Conservation (phyloP, 2,888 invertebrate genomes). For the Lycocerus yunnanus region DNA sequence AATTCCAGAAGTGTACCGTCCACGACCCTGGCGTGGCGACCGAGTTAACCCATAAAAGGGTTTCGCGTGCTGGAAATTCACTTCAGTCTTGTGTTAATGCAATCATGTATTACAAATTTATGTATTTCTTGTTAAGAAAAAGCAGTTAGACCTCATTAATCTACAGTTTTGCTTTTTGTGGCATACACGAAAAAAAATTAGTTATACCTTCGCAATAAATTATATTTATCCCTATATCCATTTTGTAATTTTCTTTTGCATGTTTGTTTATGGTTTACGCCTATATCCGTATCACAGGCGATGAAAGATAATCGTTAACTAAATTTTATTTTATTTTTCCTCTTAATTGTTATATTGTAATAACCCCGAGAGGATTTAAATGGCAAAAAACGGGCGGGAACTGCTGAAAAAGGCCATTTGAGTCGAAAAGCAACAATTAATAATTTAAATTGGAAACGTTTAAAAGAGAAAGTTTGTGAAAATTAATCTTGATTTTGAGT, state of each 20-base stretch:
- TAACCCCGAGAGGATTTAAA: neutral
- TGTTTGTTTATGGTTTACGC: slow-evolving; percentile 25
- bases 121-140: neutral
- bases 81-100: neutral
- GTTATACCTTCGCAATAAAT: slow-evolving; percentile 14
- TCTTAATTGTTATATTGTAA: neutral
- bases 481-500: neutral
- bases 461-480: neutral
- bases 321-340: slow-evolving; percentile 15
- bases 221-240: slow-evolving; percentile 18
- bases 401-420: neutral
- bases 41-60: neutral
- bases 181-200: slow-evolving; percentile 11
- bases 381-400: neutral
- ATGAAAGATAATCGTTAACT: slow-evolving; percentile 26
- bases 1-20: neutral
- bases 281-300: slow-evolving; percentile 20
- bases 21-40: neutral
- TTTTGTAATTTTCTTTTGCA: slow-evolving; percentile 26
- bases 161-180: slow-evolving; percentile 12
- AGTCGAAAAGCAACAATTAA: neutral
- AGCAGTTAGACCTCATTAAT: neutral
- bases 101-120: neutral
- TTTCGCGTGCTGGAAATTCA: neutral
- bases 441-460: neutral